Percentiles rank a stretch among this genome's conserved stretches.
Evolutionary conservation across 2,888 invertebrate species (phyloP).

Genomic region (Eueremaeus valkanovi): DNA sequence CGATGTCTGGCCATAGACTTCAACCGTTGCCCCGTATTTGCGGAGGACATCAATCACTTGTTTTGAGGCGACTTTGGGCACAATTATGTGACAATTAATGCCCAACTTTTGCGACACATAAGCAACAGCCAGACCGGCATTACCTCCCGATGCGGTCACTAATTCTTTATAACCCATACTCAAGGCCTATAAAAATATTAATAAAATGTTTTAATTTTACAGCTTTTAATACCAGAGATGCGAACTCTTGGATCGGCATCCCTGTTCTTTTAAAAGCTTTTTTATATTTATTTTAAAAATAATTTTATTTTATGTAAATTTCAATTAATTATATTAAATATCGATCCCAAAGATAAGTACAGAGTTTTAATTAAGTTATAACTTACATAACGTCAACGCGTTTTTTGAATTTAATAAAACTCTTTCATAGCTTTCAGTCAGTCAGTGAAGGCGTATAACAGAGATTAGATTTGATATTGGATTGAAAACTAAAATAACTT

Average conservation of each 20-base stretch:
- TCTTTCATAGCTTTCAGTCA: too few relatives aligned
- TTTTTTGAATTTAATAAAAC: too few relatives aligned
- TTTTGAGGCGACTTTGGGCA: slow-evolving; percentile 52
- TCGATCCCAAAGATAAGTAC: too few relatives aligned
- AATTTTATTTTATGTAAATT: too few relatives aligned
- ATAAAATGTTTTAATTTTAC: background rate
- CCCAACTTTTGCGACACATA: slow-evolving; percentile 53
- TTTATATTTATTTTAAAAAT: background rate
- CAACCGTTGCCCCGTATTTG: slow-evolving; percentile 52
- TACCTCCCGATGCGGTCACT: slow-evolving; percentile 57
- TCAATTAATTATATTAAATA: too few relatives aligned
- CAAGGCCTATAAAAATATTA: slow-evolving; percentile 24
- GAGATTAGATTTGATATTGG: background rate
- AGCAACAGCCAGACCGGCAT: slow-evolving; percentile 57
- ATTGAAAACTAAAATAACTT: slow-evolving; percentile 23
- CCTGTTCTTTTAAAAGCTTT: background rate
- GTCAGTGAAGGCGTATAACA: background rate
- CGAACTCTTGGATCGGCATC: too few relatives aligned
- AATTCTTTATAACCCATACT: slow-evolving; percentile 46
- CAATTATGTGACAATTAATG: slow-evolving; percentile 53
- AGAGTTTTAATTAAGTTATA: too few relatives aligned
- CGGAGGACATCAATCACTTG: slow-evolving; percentile 51
- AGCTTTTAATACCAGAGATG: too few relatives aligned
- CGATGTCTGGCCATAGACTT: slow-evolving; percentile 54
- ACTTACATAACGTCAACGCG: too few relatives aligned